These are phyloP conservation scores for Cancer borealis DNA, from an alignment of 2,888 invertebrate species.

Conservation along the genomic window DNA sequence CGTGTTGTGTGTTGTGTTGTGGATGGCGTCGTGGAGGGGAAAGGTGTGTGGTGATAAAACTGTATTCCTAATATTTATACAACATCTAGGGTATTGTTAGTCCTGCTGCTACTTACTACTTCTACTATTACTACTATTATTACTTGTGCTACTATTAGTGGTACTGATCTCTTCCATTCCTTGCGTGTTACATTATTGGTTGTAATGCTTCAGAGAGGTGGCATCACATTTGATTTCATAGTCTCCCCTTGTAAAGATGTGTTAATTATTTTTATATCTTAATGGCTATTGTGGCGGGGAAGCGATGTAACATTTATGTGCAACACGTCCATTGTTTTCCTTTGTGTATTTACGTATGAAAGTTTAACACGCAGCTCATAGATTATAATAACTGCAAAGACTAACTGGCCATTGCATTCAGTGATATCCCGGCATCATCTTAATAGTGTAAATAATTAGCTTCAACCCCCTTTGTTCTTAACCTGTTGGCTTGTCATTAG, in stretches of 20 bases:
- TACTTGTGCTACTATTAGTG: not conserved
- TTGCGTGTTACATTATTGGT: too few relatives aligned
- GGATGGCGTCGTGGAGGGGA: not conserved
- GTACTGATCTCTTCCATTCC: not conserved
- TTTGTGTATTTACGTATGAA: not conserved
- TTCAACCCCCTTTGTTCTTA: not conserved
- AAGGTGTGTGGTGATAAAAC: not conserved
- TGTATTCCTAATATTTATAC: not conserved
- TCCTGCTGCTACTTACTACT: not conserved
- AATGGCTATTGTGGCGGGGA: not conserved
- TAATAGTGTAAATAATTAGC: not conserved
- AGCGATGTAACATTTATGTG: not conserved
- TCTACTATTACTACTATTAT: not conserved
- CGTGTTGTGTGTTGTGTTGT: slow-evolving; percentile 18
- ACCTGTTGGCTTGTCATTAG: slow-evolving; percentile 34
- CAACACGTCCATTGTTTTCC: not conserved
- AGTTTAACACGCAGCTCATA: not conserved
- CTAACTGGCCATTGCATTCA: not conserved
- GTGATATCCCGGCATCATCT: not conserved
- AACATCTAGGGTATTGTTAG: not conserved
- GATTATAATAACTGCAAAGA: not conserved
- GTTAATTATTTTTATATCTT: too few relatives aligned
- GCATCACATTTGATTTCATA: too few relatives aligned
- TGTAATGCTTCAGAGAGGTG: too few relatives aligned
- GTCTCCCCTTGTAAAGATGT: too few relatives aligned